These are phyloP conservation scores for Heteromormyrus szaboi DNA, from an alignment of 2,797 vertebrate species.

Conservation along the genomic window DNA sequence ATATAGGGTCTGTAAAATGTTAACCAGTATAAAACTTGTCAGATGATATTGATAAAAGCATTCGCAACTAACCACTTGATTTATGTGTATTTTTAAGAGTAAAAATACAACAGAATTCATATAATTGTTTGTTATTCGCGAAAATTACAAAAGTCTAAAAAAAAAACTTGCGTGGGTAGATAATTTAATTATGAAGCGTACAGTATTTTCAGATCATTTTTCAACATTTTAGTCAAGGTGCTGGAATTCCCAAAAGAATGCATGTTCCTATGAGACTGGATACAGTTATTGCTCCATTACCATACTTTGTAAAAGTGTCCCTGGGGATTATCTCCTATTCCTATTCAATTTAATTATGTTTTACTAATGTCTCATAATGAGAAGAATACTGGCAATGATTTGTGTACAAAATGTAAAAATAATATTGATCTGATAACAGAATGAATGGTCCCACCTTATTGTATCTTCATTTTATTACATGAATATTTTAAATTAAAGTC, in stretches of 20 bases:
- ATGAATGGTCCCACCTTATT: background rate
- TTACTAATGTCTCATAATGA: background rate
- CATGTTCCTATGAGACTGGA: background rate
- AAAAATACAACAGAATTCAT: background rate
- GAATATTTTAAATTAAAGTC: background rate
- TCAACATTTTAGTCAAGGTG: background rate
- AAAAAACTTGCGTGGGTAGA: background rate
- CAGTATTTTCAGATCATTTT: background rate
- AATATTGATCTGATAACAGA: background rate
- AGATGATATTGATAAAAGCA: background rate
- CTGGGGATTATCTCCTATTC: background rate
- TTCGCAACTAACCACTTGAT: background rate
- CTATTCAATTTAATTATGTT: background rate
- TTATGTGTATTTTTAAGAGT: background rate
- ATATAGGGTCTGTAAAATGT: background rate
- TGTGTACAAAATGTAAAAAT: background rate
- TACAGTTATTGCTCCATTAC: background rate
- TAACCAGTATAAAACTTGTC: background rate
- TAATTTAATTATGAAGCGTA: background rate
- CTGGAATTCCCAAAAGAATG: background rate
- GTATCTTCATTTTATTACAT: background rate
- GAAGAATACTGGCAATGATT: background rate
- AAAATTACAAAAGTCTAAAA: background rate
- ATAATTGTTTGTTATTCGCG: background rate
- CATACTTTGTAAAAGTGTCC: background rate